Base-by-base conservation (phyloP, 2,113 vertebrate genomes). In the Corynorhinus townsendii region DNA sequence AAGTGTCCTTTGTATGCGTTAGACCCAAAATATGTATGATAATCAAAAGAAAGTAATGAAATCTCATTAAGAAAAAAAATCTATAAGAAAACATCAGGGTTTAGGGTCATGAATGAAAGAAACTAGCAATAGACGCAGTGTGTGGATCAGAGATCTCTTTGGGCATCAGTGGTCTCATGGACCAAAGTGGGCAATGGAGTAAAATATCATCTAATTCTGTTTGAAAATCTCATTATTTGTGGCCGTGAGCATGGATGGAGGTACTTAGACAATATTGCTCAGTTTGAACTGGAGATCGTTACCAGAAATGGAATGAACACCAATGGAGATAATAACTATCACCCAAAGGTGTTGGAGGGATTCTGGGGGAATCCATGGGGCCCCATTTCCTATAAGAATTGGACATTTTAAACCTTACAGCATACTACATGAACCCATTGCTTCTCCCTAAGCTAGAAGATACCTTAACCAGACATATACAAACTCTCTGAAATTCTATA, bases 51-150 rank as follows among this genome's bases (percentile, higher is more conserved):
- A 90, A 52, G 26, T 40, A 80, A 71, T 45, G 38, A 91, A 71
- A 91, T 33, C 40, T 88, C 71, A 49, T 72, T 72, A 38, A 77
- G 76, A 77, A 72, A 88, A 87, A 52, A 56, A 69, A 90, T 69
- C 26, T 83, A 56, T 92, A 93, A 52, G 43, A 49, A 90, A 75
- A 79, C 28, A 59, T n/a, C 4, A 43, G 16, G 77, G 7, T 89
- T 88, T 88, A 94, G 49, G n/a, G 45, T 45, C 73, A 38, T 26
- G 12, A 95, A 81, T 54, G 35, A 94, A 92, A 90, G 59, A 95
- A 92, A 64, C 26, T 64, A 80, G 33, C 40, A 64, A 43, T 47
- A 62, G 28, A 80, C 19, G 49, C 14, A 75, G 3, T 87, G 35
- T 56, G 19, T 81, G 33, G 28, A 73, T 17, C 45, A 52, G 68